Percentiles rank a stretch among this genome's conserved stretches.
phyloP scores from a whole-genome alignment of 2,888 invertebrate genomes.

The Sturmia bella region DNA sequence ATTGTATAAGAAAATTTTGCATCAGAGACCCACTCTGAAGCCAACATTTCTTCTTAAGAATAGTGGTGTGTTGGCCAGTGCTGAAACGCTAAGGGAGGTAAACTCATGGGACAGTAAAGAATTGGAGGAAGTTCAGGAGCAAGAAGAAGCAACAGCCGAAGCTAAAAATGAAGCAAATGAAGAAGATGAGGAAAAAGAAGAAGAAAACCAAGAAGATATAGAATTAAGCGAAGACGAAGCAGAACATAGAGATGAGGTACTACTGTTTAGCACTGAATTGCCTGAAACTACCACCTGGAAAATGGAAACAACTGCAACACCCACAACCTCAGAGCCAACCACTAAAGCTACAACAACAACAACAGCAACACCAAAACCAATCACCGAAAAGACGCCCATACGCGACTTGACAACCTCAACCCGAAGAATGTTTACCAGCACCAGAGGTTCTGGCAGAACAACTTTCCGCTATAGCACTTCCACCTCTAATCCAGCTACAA shows the following conservation, averaged over 20 bases:
- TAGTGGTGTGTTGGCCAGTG: constrained; percentile 51
- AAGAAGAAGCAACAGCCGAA: neutral
- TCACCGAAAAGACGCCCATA: constrained; percentile 27
- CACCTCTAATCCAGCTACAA: constrained; percentile 20
- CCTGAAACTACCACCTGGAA: constrained; percentile 38
- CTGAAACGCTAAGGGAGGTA: constrained; percentile 44
- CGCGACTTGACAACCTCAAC: constrained; percentile 40
- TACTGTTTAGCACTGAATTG: constrained; percentile 28
- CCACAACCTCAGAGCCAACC: neutral
- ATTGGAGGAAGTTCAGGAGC: constrained; percentile 1
- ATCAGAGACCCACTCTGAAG: constrained; percentile 76
- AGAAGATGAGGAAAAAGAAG: constrained; percentile 10
- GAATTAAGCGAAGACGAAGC: constrained; percentile 17
- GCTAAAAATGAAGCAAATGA: constrained; percentile 5
- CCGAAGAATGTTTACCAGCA: constrained; percentile 53
- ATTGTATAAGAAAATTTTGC: constrained; percentile 78
- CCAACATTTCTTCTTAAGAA: constrained; percentile 74
- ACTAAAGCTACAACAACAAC: constrained; percentile 22
- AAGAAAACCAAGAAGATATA: constrained; percentile 2
- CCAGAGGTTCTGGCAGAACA: constrained; percentile 46
- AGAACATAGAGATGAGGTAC: constrained; percentile 13
- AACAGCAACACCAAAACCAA: constrained; percentile 4
- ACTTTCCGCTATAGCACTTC: constrained; percentile 51
- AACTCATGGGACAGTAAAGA: constrained; percentile 53
- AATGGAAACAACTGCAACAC: constrained; percentile 27